phyloP scores from a whole-genome alignment of 2,888 invertebrate species.

The Aleiodes leptofemur region DNA sequence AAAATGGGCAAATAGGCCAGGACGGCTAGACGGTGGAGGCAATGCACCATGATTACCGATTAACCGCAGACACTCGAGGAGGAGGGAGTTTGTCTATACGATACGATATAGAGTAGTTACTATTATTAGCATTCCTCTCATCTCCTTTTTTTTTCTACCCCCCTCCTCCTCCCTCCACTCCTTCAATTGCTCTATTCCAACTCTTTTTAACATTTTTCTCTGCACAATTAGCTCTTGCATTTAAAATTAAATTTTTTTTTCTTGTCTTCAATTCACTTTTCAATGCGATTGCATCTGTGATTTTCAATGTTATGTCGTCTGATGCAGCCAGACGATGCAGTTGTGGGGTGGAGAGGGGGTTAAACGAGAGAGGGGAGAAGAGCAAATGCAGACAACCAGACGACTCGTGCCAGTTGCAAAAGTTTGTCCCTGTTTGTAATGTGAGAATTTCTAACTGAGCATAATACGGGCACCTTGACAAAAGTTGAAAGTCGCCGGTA shows the following conservation, averaged over 20 bases:
- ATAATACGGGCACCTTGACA: conserved; percentile 25
- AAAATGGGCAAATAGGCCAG: conserved; percentile 71
- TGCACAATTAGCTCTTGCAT: background rate
- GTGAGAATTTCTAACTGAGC: conserved; percentile 45
- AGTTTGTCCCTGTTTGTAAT: conserved; percentile 73
- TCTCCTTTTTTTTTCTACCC: conserved; percentile 3
- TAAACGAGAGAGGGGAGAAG: background rate
- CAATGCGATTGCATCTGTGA: background rate
- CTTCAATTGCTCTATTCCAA: background rate
- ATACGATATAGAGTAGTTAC: conserved; percentile 26
- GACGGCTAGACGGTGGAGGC: conserved; percentile 64
- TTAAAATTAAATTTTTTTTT: background rate
- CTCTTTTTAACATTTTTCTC: background rate
- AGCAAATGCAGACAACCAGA: conserved; percentile 63
- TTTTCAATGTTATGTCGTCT: conserved; percentile 17
- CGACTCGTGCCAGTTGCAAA: conserved; percentile 73
- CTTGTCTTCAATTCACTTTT: background rate
- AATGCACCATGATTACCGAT: conserved; percentile 68
- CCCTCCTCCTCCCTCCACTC: too few relatives aligned
- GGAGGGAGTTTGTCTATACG: conserved; percentile 26
- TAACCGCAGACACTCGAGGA: conserved; percentile 54
- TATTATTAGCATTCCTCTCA: conserved; percentile 22
- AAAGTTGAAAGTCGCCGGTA: conserved; percentile 33
- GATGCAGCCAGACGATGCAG: conserved; percentile 8
- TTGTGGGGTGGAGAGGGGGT: background rate